phyloP scores from a whole-genome alignment of 2,113 vertebrate species.

The Spea bombifrons region DNA sequence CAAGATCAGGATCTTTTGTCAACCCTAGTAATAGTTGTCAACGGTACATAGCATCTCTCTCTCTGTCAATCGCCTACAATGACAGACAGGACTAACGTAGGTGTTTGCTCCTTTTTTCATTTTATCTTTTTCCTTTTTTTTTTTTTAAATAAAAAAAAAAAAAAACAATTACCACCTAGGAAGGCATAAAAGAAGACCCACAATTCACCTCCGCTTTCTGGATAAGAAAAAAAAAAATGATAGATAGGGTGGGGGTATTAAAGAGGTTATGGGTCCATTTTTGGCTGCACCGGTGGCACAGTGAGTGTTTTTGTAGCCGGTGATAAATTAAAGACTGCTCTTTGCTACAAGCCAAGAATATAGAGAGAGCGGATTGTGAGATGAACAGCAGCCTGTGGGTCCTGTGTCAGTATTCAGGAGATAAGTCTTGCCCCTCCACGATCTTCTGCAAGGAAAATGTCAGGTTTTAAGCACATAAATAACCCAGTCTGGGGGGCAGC shows the following conservation, averaged over 20 bases:
- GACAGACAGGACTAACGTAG: conserved; percentile 13
- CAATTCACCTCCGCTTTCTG: conserved; percentile 2
- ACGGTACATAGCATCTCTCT: background rate
- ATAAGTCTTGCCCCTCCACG: background rate
- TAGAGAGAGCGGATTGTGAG: background rate
- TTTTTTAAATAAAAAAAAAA: too few relatives aligned
- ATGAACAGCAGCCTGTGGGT: conserved; percentile 14
- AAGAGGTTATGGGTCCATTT: background rate
- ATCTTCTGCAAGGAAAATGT: background rate
- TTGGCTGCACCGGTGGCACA: background rate
- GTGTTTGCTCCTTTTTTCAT: conserved; percentile 13
- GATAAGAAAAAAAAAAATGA: background rate
- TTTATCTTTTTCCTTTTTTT: too few relatives aligned
- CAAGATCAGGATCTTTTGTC: background rate
- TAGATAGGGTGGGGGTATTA: too few relatives aligned
- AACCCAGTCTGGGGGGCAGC: background rate
- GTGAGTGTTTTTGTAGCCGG: background rate
- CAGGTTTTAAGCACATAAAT: background rate
- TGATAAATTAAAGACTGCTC: background rate
- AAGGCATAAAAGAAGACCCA: background rate
- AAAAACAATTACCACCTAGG: conserved; percentile 10
- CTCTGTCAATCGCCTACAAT: conserved; percentile 20
- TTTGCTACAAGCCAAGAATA: conserved; percentile 2
- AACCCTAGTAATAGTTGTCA: background rate
- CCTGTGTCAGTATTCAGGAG: conserved; percentile 32